Percentiles rank a stretch among this genome's conserved stretches.
Evolutionary conservation across 2,113 vertebrate species (phyloP).

Genomic region (Barbus barbus): DNA sequence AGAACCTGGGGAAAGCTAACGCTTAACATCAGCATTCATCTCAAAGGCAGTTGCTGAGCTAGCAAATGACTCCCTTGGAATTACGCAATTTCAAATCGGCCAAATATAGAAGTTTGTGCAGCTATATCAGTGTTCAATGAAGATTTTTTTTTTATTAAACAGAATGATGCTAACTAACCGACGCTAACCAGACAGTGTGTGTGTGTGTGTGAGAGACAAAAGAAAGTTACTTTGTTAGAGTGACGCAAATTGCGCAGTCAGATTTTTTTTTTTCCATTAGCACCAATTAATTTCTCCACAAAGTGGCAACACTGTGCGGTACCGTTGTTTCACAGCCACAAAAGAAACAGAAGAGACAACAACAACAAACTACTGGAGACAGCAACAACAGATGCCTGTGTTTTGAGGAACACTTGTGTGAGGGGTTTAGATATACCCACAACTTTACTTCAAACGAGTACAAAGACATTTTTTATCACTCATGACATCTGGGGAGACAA

Average conservation of each 20-base stretch:
- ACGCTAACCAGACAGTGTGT: background rate
- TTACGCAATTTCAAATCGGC: background rate
- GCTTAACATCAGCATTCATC: background rate
- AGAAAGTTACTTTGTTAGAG: background rate
- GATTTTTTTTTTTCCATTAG: background rate
- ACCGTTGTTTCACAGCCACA: background rate
- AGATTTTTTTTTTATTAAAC: background rate
- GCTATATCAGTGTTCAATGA: background rate
- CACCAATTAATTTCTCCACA: background rate
- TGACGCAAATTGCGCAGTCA: background rate
- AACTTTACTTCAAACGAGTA: background rate
- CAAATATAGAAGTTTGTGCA: background rate
- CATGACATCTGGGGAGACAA: background rate
- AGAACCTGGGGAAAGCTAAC: background rate
- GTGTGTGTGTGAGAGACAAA: background rate
- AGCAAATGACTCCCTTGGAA: background rate
- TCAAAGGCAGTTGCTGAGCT: background rate
- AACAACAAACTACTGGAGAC: background rate
- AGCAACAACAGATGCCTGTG: background rate
- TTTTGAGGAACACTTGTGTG: background rate
- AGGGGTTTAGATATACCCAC: background rate
- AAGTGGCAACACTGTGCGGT: background rate
- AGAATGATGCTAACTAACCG: background rate
- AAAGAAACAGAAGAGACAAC: too few species aligned
- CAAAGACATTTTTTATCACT: background rate